Base-by-base conservation (phyloP, 2,797 vertebrate species). In the Heliangelus exortis region DNA sequence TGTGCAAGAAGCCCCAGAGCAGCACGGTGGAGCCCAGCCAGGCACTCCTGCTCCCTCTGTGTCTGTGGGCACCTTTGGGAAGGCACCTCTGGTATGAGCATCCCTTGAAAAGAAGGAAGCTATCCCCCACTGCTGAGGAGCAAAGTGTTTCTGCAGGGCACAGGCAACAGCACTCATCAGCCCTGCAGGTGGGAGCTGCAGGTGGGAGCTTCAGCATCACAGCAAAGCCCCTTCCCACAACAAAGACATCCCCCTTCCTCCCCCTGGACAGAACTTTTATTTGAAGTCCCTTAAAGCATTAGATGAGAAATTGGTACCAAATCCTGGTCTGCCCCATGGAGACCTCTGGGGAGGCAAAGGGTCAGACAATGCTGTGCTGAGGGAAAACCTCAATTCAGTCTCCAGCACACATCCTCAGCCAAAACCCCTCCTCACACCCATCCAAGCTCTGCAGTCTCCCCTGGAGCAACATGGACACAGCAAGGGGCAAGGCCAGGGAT, bases 1-100 rank as follows among this genome's bases (percentile, higher is more conserved):
- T 6, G 4, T 1, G 14, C 50, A 73, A 48, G 33, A 13, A n/a
- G 58, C 31, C 33, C 19, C 12, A 0, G 0, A 33, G 45, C 31
- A 75, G n/a, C 39, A 29, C 1, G 1, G 41, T 1, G 1, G 23
- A 73, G 50, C 33, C 1, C 0, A 1, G 2, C 1, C 1, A 63
- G 29, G 18, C 33, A 23, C 23, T 47, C 51, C 61, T 51, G 12
- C 31, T 43, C 41, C 54, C 41, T 74, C 31, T 68, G 58, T 19
- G 1, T 26, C 17, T 2, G 0, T 5, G 15, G 25, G 14, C 1
- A 2, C 31, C 21, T 63, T 65, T 3, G 0, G 66, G 39, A 79
- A 7, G 9, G 18, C n/a, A 84, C 16, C 31, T 67, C 39, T 36
- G 13, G 7, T 28, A 22, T 2, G 0, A 6, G 23, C 25, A 29